phyloP scores from a whole-genome alignment of 2,797 vertebrate genomes.

The Podarcis lilfordi region DNA sequence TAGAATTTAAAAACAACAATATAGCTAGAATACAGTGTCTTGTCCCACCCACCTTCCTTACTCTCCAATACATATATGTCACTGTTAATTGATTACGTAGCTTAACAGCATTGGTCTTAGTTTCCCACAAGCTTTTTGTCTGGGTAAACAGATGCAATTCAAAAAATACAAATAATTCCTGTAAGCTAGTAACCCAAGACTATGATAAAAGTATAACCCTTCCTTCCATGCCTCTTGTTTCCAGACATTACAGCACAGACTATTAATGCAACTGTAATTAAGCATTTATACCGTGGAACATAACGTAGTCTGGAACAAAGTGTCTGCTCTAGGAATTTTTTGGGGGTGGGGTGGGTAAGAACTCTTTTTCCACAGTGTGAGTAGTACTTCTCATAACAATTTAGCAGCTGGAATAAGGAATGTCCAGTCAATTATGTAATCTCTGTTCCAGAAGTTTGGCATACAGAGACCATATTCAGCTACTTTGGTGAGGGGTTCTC shows the following conservation, averaged over 20 bases:
- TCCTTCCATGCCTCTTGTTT: not conserved
- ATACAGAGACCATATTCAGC: not conserved
- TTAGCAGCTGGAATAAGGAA: not conserved
- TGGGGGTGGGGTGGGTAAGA: not conserved
- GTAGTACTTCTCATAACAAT: not conserved
- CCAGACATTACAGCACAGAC: slow-evolving; percentile 2
- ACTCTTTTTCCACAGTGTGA: not conserved
- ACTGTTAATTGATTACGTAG: not conserved
- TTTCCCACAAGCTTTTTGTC: not conserved
- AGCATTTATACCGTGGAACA: slow-evolving; percentile 10
- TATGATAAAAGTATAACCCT: not conserved
- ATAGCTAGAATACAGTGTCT: not conserved
- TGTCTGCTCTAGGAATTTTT: not conserved
- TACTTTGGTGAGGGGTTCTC: not conserved
- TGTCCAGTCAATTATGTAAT: not conserved
- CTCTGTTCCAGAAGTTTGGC: not conserved
- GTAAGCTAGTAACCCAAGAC: not conserved
- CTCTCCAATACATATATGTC: not conserved
- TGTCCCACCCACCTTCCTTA: not conserved
- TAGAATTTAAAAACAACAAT: not conserved
- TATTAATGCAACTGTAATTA: not conserved
- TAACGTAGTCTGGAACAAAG: not conserved
- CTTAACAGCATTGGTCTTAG: not conserved
- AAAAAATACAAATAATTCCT: not conserved
- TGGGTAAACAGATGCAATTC: not conserved